Evolutionary conservation across 2,888 invertebrate genomes (phyloP).

Genomic region (Glaucopsyche alexis): DNA sequence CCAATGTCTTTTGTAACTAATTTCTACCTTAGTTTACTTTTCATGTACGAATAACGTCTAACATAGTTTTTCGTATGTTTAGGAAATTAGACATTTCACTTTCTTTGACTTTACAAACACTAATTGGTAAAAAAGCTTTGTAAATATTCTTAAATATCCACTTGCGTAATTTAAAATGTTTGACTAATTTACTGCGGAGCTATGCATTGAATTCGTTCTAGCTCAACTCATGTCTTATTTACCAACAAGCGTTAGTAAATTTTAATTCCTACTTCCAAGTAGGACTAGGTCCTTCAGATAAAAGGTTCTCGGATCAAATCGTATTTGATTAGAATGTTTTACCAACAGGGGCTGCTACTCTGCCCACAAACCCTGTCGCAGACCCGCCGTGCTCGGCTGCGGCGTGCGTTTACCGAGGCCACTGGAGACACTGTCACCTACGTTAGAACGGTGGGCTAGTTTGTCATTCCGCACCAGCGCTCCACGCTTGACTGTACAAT

Average conservation of each 20-base stretch:
- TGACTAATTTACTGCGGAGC: too few relatives aligned
- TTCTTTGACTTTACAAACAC: background rate
- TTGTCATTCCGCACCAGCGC: slow-evolving; percentile 66
- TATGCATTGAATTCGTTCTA: too few relatives aligned
- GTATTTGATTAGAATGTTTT: slow-evolving; percentile 68
- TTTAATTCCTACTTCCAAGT: background rate
- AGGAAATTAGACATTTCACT: background rate
- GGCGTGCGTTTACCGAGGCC: slow-evolving; percentile 94
- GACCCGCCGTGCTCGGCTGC: slow-evolving; percentile 90
- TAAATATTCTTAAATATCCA: too few relatives aligned
- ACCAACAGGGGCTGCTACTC: slow-evolving; percentile 90
- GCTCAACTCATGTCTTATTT: background rate
- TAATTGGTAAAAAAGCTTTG: background rate
- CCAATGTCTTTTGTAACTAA: background rate
- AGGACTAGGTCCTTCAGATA: slow-evolving; percentile 41
- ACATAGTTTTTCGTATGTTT: background rate
- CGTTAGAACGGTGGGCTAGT: slow-evolving; percentile 90
- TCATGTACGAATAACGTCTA: background rate
- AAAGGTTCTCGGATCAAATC: slow-evolving; percentile 59
- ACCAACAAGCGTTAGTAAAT: background rate
- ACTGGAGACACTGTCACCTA: slow-evolving; percentile 92
- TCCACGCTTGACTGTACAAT: slow-evolving; percentile 69
- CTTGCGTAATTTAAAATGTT: background rate
- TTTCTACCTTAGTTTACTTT: background rate
- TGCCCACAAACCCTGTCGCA: slow-evolving; percentile 94